Conservation (phyloP, 2,888 invertebrate genomes). For the Palloptera scutellata region DNA sequence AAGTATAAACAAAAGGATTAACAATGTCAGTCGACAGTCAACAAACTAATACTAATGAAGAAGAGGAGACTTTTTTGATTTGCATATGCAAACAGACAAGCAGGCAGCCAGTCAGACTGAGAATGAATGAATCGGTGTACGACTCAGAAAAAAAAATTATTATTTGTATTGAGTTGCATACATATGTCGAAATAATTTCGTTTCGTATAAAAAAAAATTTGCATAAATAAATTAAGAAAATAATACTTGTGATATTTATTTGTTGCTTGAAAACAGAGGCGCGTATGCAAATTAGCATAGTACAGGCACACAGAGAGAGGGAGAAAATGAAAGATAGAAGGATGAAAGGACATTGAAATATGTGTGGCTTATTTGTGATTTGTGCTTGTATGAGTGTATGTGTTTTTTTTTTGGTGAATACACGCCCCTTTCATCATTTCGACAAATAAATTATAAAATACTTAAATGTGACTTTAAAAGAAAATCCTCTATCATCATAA, state of each 20-base stretch:
- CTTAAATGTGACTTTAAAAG: conserved; percentile 15
- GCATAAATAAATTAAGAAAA: conserved; percentile 58
- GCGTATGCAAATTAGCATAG: conserved; percentile 4
- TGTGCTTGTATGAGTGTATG: neutral
- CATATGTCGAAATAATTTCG: conserved; percentile 53
- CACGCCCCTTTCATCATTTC: conserved; percentile 35
- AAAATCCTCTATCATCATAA: conserved; percentile 39
- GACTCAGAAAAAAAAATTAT: conserved; percentile 13
- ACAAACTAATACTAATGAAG: conserved; percentile 18
- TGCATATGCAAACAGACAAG: conserved; percentile 52
- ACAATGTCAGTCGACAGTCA: conserved; percentile 27
- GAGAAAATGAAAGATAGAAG: conserved; percentile 31
- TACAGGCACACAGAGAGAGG: too few species aligned
- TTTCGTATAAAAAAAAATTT: conserved; percentile 43
- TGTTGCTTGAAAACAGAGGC: neutral
- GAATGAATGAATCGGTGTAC: conserved; percentile 14
- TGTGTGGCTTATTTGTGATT: neutral
- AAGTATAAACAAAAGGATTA: conserved; percentile 39
- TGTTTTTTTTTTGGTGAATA: conserved; percentile 15
- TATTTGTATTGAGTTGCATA: conserved; percentile 45
- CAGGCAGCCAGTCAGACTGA: conserved; percentile 3
- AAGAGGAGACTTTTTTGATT: conserved; percentile 50
- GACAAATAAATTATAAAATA: conserved; percentile 25
- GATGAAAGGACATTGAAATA: neutral
- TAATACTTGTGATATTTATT: conserved; percentile 40